Base-by-base conservation (phyloP, 2,797 vertebrate species). In the Oreochromis mossambicus region DNA sequence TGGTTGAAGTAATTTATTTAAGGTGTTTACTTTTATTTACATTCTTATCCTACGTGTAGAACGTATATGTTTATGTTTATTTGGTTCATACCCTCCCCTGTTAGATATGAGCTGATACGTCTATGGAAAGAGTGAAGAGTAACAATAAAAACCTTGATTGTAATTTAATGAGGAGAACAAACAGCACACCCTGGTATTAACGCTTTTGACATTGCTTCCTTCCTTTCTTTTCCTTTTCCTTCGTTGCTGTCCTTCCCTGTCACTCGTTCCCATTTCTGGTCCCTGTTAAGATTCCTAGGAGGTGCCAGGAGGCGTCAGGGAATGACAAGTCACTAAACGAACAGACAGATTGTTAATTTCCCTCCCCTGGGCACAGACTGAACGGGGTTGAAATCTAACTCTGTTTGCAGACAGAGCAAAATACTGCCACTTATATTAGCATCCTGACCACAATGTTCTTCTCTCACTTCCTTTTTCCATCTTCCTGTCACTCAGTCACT, bases 301-400 rank as follows among this genome's bases (percentile, higher is more conserved):
- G 82, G 66, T 41, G 5, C 78, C 34, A 50, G 48, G 77, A 90
- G 77, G 86, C 43, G 8, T 88, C 82, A 78, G 85, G 86, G 86
- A 91, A 83, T 19, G 58, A 82, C 46, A 43, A 89, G 83, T 86
- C 84, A 82, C 89, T 87, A 90, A 94, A 90, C n/a, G 63, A 91
- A 89, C 50, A 80, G 85, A 88, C 89, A 87, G 83, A 91, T 88
- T 92, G 84, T 91, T 93, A 86, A 92, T 92, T 86, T 90, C 82
- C 84, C 61, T 88, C 83, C 86, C 78, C 83, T 78, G 83, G 84
- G 85, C 78, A 36, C 54, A 63, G 77, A 41, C 79, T 36, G 82
- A 41, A 78, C 61, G 17, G 83, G 63, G 78, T 58, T 89, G 83
- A 83, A 83, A 77, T 89, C 87, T 73, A 83, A 84, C 87, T 89